Evolutionary conservation across 1,140 invertebrate species (phyloP), one percentile per base, ranked within the genome.

Genomic region (Leptinotarsa texana): DNA sequence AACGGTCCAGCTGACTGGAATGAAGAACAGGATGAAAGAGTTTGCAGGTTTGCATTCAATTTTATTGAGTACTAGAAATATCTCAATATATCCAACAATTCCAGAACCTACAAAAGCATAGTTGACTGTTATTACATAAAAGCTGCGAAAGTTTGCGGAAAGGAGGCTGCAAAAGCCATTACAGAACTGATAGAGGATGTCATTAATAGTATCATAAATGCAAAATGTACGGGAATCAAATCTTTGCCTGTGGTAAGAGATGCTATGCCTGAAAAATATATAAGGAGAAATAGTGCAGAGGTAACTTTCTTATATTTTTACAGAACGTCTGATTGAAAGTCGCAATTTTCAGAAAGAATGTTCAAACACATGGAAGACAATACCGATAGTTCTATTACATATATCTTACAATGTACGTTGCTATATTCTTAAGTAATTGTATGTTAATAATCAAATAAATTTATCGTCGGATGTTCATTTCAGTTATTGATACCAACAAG

Each of bases 101-200:
- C 62, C 69, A 83, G 83, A 49, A 77, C 77, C 42, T 85, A 84
- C 76, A 83, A 82, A 73, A 74, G 79, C 24, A 83, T 85, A 57
- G 73, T 77, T 3, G 82, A 85, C 72, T 85, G 84, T 78, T 84
- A 83, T 74, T 84, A 80, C 72, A 82, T 80, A 8, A 84, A 84
- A 78, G 83, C 83, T 21, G 80, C 80, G 0, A 77, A 82, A 75
- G 80, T 84, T 13, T 86, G 85, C 76, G 84, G 85, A 11, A 73
- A 77, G 51, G 75, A 74, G 4, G 82, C 83, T 66, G 84, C 83
- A n/a, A 69, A 78, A 68, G 80, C 74, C 27, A 78, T 84, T 48
- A 84, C 81, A 74, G 80, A 82, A 70, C 70, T 86, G 5, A 75
- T 82, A 13, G 48, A 73, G 24, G 71, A 76, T 27, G 78, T 85